Conservation (phyloP, 2,113 vertebrate genomes). For the Aix galericulata region DNA sequence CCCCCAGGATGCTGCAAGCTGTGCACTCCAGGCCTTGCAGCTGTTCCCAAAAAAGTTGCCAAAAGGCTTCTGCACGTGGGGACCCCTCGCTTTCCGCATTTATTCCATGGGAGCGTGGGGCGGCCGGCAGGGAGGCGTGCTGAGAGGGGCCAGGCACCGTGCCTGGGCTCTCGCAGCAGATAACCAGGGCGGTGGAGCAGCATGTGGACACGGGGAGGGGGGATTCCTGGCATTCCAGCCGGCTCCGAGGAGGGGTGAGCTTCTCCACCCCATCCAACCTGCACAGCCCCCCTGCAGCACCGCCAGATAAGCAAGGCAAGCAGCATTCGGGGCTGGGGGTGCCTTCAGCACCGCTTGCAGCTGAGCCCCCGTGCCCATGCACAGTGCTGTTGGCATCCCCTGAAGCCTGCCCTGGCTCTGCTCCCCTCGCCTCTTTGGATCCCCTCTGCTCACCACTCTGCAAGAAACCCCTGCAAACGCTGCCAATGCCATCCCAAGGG, state of each 20-base stretch:
- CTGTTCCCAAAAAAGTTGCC: neutral
- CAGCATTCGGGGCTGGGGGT: neutral
- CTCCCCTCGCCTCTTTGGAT: fast-evolving
- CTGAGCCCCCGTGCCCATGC: neutral
- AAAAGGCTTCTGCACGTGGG: neutral
- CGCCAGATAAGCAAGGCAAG: neutral
- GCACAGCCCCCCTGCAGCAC: neutral
- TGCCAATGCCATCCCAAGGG: neutral
- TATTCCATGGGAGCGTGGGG: neutral
- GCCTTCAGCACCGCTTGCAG: fast-evolving
- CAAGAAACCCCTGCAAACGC: neutral
- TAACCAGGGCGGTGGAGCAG: neutral
- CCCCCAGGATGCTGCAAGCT: neutral
- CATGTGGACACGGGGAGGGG: neutral
- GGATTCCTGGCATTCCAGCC: constrained; percentile 65
- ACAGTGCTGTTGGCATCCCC: neutral
- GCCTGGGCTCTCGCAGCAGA: constrained; percentile 3
- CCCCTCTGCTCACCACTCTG: neutral
- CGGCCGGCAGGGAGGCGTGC: neutral
- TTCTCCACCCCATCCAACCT: neutral
- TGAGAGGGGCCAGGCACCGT: neutral
- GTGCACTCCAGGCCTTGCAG: fast-evolving
- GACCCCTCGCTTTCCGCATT: neutral
- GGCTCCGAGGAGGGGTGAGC: neutral
- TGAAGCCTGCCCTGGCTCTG: neutral